These are phyloP conservation scores for Kryphioiulus occultus DNA, from an alignment of 2,888 invertebrate genomes.

Conservation along the genomic window DNA sequence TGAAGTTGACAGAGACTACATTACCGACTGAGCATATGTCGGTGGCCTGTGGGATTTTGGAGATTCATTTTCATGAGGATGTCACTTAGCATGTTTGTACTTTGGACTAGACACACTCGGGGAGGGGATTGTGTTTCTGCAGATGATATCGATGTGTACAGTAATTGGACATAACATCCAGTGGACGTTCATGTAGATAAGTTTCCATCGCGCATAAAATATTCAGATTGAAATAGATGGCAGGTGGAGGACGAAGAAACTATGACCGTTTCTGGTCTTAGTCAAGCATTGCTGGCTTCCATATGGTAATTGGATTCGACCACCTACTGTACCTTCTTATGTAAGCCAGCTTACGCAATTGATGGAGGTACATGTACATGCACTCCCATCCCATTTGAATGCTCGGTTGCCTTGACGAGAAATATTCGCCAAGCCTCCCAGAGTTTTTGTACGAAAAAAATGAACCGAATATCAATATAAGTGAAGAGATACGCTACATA, in stretches of 20 bases:
- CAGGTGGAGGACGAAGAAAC: neutral
- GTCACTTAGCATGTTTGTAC: neutral
- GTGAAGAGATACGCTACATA: too few species aligned
- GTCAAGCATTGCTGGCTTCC: neutral
- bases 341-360: too few species aligned
- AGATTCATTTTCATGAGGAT: neutral
- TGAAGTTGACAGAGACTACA: slow-evolving; percentile 1
- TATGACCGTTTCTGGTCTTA: neutral
- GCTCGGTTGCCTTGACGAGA: neutral
- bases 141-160: neutral
- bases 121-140: neutral
- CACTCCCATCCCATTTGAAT: too few species aligned
- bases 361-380: too few species aligned
- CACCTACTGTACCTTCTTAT: too few species aligned
- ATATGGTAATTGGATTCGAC: neutral
- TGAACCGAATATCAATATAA: neutral
- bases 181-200: neutral
- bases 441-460: neutral
- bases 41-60: neutral
- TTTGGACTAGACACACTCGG: neutral
- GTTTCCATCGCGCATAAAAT: neutral
- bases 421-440: neutral
- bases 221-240: neutral
- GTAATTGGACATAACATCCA: neutral
- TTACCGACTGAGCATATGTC: neutral